A percentile compares a stretch with the other conserved stretches of the same genome.
Evolutionary conservation across 1,140 invertebrate genomes (phyloP).

Genomic region (Drosophila burlai): DNA sequence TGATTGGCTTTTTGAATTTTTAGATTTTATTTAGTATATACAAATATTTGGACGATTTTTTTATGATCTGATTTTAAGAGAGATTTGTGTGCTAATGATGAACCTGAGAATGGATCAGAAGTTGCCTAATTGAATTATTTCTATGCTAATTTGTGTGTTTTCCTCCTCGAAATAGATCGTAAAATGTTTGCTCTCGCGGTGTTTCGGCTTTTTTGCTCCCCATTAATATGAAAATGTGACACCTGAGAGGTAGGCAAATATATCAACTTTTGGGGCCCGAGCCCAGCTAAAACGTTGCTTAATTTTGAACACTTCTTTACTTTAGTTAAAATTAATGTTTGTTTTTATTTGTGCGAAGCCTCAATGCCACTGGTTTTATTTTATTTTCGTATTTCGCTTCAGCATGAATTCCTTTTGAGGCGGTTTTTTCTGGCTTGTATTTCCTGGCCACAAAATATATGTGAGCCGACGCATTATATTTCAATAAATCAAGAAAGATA

Average conservation of each 20-base stretch:
- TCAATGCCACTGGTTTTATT: constrained; percentile 76
- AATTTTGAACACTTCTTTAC: constrained; percentile 50
- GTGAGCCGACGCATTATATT: constrained; percentile 44
- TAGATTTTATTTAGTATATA: constrained; percentile 5
- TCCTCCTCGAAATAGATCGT: constrained; percentile 46
- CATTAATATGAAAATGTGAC: constrained; percentile 66
- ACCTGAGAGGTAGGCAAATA: constrained; percentile 48
- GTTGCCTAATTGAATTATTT: constrained; percentile 78
- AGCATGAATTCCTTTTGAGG: constrained; percentile 55
- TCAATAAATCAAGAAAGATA: constrained; percentile 49
- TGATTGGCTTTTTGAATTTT: constrained; percentile 43
- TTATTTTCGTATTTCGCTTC: constrained; percentile 21
- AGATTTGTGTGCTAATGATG: constrained; percentile 55
- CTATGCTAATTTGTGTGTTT: constrained; percentile 70
- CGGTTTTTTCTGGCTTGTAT: constrained; percentile 22
- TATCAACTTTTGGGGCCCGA: constrained; percentile 46
- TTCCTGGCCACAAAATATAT: constrained; percentile 40
- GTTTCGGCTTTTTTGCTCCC: constrained; percentile 17
- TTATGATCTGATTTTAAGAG: constrained; percentile 58
- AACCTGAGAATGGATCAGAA: constrained; percentile 57
- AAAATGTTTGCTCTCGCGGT: constrained; percentile 38
- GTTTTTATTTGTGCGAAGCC: constrained; percentile 61
- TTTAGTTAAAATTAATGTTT: constrained; percentile 62
- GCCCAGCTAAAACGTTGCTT: constrained; percentile 48
- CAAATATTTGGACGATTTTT: constrained; percentile 33